Evolutionary conservation across 2,888 invertebrate genomes (phyloP).

Genomic region (Epirrhoe alternata): DNA sequence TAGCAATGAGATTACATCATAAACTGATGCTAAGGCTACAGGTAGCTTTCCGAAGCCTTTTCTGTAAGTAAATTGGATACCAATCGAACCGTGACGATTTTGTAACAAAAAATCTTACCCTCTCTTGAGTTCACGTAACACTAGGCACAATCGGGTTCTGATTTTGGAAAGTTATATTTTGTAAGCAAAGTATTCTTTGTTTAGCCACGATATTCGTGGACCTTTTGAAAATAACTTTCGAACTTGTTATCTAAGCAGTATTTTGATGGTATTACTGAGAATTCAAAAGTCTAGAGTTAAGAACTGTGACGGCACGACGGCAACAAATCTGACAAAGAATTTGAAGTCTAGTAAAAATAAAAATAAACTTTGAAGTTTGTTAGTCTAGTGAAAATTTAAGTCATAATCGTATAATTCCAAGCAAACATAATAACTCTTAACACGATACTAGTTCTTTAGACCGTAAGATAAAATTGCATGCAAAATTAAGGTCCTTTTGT

Average conservation of each 20-base stretch:
- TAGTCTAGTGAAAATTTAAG: too few relatives aligned
- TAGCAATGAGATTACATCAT: neutral
- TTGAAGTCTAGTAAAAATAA: too few relatives aligned
- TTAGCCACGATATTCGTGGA: conserved; percentile 6
- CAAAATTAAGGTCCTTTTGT: too few relatives aligned
- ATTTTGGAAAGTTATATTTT: conserved; percentile 37
- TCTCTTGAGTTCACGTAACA: conserved; percentile 72
- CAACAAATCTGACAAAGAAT: too few relatives aligned
- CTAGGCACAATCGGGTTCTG: conserved; percentile 63
- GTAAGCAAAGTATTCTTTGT: conserved; percentile 30
- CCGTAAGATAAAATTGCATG: too few relatives aligned
- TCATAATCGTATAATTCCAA: too few relatives aligned
- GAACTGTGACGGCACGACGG: too few relatives aligned
- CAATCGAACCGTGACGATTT: conserved; percentile 77
- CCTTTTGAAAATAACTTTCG: neutral
- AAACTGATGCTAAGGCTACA: conserved; percentile 38
- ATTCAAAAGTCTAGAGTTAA: too few relatives aligned
- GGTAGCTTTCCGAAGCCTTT: conserved; percentile 62
- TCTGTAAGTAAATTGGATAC: conserved; percentile 76
- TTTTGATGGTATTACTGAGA: neutral
- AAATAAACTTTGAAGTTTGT: too few relatives aligned
- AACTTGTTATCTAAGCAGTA: neutral
- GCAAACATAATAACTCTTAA: too few relatives aligned
- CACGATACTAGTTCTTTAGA: too few relatives aligned
- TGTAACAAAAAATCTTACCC: conserved; percentile 70